phyloP scores from a whole-genome alignment of 2,888 invertebrate genomes.

The Mechanitis mazaeus region DNA sequence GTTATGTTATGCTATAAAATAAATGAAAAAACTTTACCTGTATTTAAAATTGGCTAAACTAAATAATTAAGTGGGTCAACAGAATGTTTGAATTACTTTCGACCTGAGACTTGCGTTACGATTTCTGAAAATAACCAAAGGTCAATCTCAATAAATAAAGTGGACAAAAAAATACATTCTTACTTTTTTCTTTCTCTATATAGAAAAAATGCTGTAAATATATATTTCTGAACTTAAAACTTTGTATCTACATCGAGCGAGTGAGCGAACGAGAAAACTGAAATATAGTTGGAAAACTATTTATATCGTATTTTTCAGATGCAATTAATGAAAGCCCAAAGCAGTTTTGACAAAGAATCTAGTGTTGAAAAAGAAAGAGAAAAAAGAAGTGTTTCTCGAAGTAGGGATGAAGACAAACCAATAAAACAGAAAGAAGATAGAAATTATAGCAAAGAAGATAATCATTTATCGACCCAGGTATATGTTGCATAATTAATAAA shows the following conservation, averaged over 20 bases:
- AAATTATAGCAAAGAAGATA: slow-evolving; percentile 60
- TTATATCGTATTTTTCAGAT: slow-evolving; percentile 53
- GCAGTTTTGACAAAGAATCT: slow-evolving; percentile 73
- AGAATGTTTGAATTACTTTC: slow-evolving; percentile 47
- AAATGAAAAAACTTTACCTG: slow-evolving; percentile 36
- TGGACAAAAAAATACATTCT: slow-evolving; percentile 16
- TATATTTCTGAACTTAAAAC: too few relatives aligned
- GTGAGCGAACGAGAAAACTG: neutral
- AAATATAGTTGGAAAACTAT: neutral
- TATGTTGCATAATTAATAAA: slow-evolving; percentile 9
- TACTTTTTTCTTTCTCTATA: too few relatives aligned
- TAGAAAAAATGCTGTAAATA: too few relatives aligned
- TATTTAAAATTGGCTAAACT: slow-evolving; percentile 31
- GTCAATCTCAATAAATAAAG: slow-evolving; percentile 54
- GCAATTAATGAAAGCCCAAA: slow-evolving; percentile 73
- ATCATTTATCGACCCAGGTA: slow-evolving; percentile 73
- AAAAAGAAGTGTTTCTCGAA: slow-evolving; percentile 63
- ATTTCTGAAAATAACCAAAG: slow-evolving; percentile 65
- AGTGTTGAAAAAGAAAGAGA: slow-evolving; percentile 69
- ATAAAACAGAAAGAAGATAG: slow-evolving; percentile 50
- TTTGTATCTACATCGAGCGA: too few relatives aligned
- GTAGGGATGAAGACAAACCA: slow-evolving; percentile 66
- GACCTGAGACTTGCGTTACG: slow-evolving; percentile 44
- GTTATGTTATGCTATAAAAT: too few relatives aligned
- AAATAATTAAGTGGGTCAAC: slow-evolving; percentile 55